Percentiles rank a stretch among this genome's conserved stretches.
Conservation (phyloP, 2,797 vertebrate genomes). For the Gallirallus australis region DNA sequence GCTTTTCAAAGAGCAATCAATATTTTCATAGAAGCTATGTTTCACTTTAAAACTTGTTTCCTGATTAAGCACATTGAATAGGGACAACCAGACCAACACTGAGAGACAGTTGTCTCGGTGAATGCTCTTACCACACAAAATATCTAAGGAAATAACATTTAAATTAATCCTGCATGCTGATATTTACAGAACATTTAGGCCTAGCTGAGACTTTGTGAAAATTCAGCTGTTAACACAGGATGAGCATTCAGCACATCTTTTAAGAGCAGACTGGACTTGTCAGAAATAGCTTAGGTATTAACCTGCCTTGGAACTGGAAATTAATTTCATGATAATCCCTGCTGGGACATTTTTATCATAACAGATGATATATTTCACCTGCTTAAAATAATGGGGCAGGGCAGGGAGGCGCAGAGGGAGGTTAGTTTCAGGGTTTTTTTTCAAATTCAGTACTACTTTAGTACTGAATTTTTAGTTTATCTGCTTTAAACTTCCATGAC, state of each 20-base stretch:
- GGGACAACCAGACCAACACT: neutral
- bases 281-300: neutral
- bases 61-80: neutral
- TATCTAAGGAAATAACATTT: neutral
- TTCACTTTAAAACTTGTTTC: neutral
- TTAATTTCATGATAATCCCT: neutral
- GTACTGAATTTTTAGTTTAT: neutral
- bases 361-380: neutral
- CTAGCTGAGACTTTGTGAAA: neutral
- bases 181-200: neutral
- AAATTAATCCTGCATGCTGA: neutral
- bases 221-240: neutral
- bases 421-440: rapidly evolving
- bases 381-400: neutral
- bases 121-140: neutral
- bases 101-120: neutral
- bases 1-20: neutral
- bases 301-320: neutral
- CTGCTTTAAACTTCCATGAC: neutral
- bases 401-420: too few relatives aligned
- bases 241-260: neutral
- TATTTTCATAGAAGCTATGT: neutral
- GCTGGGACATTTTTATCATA: neutral
- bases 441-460: neutral
- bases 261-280: neutral